Conservation (phyloP, 2,113 vertebrate species). For the Perca flavescens region DNA sequence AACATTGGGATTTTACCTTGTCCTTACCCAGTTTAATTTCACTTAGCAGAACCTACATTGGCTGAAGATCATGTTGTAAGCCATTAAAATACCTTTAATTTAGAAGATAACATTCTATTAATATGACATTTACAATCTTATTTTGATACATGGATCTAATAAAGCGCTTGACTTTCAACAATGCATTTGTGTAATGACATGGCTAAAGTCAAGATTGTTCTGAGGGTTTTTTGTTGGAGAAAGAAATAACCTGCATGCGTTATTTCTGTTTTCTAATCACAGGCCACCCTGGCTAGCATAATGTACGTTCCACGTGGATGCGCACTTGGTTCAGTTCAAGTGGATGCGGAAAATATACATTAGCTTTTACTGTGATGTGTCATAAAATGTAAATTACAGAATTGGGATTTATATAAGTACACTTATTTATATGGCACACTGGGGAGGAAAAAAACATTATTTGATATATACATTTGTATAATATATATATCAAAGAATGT, state of each 20-base stretch:
- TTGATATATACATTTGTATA: too few species aligned
- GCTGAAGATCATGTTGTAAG: neutral
- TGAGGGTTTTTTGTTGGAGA: neutral
- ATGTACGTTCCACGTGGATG: too few species aligned
- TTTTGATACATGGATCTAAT: slow-evolving; percentile 9
- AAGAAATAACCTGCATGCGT: neutral
- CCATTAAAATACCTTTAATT: neutral
- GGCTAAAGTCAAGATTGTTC: neutral
- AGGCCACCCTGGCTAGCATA: too few species aligned
- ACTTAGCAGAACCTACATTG: neutral
- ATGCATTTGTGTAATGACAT: neutral
- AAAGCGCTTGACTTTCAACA: neutral
- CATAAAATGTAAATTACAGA: too few species aligned
- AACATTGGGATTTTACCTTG: slow-evolving; percentile 7
- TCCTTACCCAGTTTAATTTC: neutral
- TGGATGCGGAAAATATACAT: too few species aligned
- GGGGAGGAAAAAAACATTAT: too few species aligned
- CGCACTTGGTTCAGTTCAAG: too few species aligned
- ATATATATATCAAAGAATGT: too few species aligned
- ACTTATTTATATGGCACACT: too few species aligned
- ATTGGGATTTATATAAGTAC: neutral
- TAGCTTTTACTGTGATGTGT: neutral
- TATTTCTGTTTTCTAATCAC: neutral
- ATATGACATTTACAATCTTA: slow-evolving; percentile 9
- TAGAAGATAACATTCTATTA: slow-evolving; percentile 10